Evolutionary conservation across 2,888 invertebrate species (phyloP), one percentile per base, ranked within the genome.

Genomic region (Troides aeacus): DNA sequence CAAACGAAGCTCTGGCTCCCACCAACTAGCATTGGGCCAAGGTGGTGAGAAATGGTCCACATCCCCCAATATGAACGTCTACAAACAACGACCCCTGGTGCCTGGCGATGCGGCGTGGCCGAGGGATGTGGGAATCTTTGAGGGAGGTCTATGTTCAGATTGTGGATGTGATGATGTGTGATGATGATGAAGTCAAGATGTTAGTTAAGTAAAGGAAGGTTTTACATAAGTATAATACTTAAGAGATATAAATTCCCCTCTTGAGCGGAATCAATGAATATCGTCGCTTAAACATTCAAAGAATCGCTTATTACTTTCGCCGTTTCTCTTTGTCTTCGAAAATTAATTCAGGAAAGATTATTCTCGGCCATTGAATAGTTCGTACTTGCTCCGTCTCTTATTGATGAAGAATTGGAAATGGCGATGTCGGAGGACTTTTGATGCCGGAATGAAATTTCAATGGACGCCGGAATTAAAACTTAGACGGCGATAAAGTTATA

Each of bases 291-390:
- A 66, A 66, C n/a, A 50, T 39, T 66, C 60, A 53, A 60, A 53
- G 46, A 36, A 21, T 4, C 39, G 50, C 46, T 61, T 50, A 66
- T 59, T 60, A 59, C 60, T 60, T 61, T 61, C 56, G n/a, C 36
- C 53, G n/a, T 61, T 59, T 50, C 50, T 50, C 39, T 66, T 66
- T 64, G 39, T 39, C 39, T 39, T 57, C 0, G 57, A 30, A n/a
- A 30, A 66, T 61, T 53, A 61, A 53, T 61, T 36, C 30, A 10
- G 50, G 10, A n/a, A n/a, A 36, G 61, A 66, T 66, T 66, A 60
- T 53, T 66, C 66, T 66, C 61, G 53, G 39, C 62, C 42, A 58
- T 63, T 46, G 58, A 68, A 68, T 63, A 68, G 46, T 68, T 62
- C 30, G 18, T 60, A 18, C 42, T 60, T 66, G 56, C 56, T 39